Base-by-base conservation (phyloP, 2,113 vertebrate genomes). In the Xenopus borealis region DNA sequence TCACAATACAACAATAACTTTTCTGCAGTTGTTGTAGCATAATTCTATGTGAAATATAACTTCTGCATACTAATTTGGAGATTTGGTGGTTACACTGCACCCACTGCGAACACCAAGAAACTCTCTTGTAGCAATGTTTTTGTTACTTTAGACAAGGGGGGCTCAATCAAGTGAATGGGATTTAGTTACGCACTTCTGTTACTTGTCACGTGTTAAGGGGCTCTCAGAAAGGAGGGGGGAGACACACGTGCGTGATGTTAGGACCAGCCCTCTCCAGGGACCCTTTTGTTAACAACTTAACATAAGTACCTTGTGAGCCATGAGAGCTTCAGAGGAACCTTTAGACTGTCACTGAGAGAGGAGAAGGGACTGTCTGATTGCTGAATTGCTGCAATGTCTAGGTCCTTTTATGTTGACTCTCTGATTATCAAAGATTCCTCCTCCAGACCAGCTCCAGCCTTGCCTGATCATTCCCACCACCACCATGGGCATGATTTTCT, bases 381-480 rank as follows among this genome's bases (percentile, higher is more conserved):
- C 30, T 62, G 23, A 27, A 3, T 27, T 27, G 23, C 23, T 27
- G 74, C 47, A 13, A 99, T 98, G 97, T 99, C 97, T 78, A 94
- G 96, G 78, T 99, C 97, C 72, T 99, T 99, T 87, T 98, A 98
- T 82, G 97, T 99, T 18, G 97, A 98, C 81, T 99, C 97, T 77
- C 89, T 99, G 81, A 99, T 99, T 81, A 92, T 99, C 88, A 99
- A 99, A 90, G 97, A 98, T 76, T 86, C 94, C n/a, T 90, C 91
- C 62, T 1, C 53, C 6, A 86, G 94, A 81, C 91, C 93, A 7
- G 86, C 89, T 72, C 89, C 92, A 2, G 72, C 83, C 46, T 78
- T 85, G 74, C 87, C 89, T 0, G 90, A 90, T 62, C 86, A 85
- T 70, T 91, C 94, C 47, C 86, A 86, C 68, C 92, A 94, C 46